Evolutionary conservation across 2,797 vertebrate genomes (phyloP), one percentile per base, ranked within the genome.

Genomic region (Phalanger gymnotis): DNA sequence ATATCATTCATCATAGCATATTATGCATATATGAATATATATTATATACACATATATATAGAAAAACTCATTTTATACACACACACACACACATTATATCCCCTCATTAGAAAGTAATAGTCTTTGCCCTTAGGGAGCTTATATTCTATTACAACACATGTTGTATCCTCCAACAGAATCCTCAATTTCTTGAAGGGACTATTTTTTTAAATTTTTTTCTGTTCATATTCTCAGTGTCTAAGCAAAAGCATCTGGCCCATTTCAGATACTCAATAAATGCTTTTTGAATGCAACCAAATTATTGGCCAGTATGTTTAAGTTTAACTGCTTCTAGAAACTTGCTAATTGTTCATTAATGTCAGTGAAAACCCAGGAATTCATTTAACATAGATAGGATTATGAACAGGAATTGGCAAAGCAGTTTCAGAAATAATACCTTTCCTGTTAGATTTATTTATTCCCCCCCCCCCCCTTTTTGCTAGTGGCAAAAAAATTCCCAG

Each of bases 321-420:
- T n/a, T n/a, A n/a, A n/a, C n/a, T n/a, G n/a, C n/a, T n/a, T n/a
- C n/a, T n/a, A n/a, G n/a, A n/a, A n/a, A n/a, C n/a, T n/a, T n/a
- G 27, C 54, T 97, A 95, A 98, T 98, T 98, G 92, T 94, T 98
- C 93, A 97, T 96, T 93, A 96, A 96, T 97, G 96, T 73, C 16
- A 7, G 66, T 97, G 97, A 97, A 97, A 98, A 96, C 91, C 40
- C 53, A 94, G 92, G 58, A 94, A 89, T 92, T 94, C 73, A 96
- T 94, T 92, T 96, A 94, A 96, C 95, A 9, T 94, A 90, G 89
- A 96, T 97, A 97, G 97, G 97, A 98, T 98, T 95, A 98, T 97
- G 97, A 97, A 98, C 97, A 97, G 95, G 56, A 87, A 93, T 91
- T 55, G 91, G 94, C 87, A 95, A 97, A 97, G 97, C 25, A 90